Evolutionary conservation across 2,888 invertebrate genomes (phyloP).

Genomic region (Diadegma fenestrale): DNA sequence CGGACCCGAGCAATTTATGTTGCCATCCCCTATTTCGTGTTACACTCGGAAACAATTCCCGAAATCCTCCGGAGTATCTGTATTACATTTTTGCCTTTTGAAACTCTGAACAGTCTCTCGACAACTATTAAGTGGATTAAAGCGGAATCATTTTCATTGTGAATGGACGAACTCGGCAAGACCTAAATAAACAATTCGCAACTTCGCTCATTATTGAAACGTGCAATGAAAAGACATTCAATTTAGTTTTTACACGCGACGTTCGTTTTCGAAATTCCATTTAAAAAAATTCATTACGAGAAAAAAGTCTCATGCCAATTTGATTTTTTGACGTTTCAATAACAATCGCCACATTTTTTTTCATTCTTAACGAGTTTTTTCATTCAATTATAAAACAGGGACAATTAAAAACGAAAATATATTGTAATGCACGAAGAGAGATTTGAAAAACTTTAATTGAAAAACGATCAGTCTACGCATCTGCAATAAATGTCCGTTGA

Average conservation of each 20-base stretch:
- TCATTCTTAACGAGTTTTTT: too few relatives aligned
- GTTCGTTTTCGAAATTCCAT: background rate
- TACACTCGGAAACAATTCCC: conserved; percentile 18
- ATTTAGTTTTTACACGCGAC: background rate
- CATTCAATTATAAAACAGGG: background rate
- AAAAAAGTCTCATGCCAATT: background rate
- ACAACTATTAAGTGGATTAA: background rate
- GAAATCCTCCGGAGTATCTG: background rate
- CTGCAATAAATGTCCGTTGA: conserved; percentile 25
- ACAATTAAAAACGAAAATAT: background rate
- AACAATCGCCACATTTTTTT: too few relatives aligned
- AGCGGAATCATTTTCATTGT: background rate
- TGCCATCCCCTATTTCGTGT: conserved; percentile 11
- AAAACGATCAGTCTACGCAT: conserved; percentile 9
- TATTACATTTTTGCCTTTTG: background rate
- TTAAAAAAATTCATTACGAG: too few relatives aligned
- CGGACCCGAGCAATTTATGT: conserved; percentile 48
- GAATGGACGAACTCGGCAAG: background rate
- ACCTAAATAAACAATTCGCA: background rate
- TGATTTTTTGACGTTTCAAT: background rate
- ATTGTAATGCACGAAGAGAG: conserved; percentile 4
- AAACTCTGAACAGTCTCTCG: background rate
- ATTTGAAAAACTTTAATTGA: conserved; percentile 19
- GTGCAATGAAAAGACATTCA: background rate
- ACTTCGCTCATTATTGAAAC: background rate